A percentile compares a stretch with the other conserved stretches of the same genome.
phyloP scores from a whole-genome alignment of 1,140 invertebrate species.

The Euura saliciscinereae region DNA sequence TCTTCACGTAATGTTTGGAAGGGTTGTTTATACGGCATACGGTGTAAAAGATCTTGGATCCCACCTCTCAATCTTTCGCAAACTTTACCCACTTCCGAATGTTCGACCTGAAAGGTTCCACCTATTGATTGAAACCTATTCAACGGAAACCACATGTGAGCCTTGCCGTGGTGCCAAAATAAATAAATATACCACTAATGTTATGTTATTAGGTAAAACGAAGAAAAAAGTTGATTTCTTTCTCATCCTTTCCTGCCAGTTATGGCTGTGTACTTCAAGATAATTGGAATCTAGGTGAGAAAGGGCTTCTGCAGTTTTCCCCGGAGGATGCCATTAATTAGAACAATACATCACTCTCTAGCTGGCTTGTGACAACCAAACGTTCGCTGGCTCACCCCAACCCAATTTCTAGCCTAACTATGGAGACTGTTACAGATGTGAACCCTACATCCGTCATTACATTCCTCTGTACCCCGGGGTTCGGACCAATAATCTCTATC shows the following conservation, averaged over 20 bases:
- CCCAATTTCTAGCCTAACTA: neutral
- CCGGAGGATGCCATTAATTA: slow-evolving; percentile 45
- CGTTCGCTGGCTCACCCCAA: slow-evolving; percentile 7
- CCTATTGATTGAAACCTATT: too few species aligned
- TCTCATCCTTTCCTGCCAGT: neutral
- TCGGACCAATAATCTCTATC: too few species aligned
- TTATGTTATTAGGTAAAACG: neutral
- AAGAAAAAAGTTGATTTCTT: neutral
- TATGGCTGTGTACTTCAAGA: slow-evolving; percentile 19
- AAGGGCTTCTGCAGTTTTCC: slow-evolving; percentile 23
- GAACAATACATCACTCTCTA: slow-evolving; percentile 44
- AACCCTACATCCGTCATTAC: neutral
- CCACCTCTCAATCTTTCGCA: neutral
- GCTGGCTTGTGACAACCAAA: slow-evolving; percentile 40
- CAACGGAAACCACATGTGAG: neutral
- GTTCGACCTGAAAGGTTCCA: too few species aligned
- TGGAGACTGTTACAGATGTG: neutral
- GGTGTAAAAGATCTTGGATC: neutral
- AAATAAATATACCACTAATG: neutral
- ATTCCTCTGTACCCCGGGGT: neutral
- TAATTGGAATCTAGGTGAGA: slow-evolving; percentile 50
- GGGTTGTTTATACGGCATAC: neutral
- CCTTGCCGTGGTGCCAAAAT: neutral
- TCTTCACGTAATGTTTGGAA: neutral
- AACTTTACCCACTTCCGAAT: neutral